A percentile compares a stretch with the other conserved stretches of the same genome.
Evolutionary conservation across 2,888 invertebrate species (phyloP).

Genomic region (Iphiclides podalirius): DNA sequence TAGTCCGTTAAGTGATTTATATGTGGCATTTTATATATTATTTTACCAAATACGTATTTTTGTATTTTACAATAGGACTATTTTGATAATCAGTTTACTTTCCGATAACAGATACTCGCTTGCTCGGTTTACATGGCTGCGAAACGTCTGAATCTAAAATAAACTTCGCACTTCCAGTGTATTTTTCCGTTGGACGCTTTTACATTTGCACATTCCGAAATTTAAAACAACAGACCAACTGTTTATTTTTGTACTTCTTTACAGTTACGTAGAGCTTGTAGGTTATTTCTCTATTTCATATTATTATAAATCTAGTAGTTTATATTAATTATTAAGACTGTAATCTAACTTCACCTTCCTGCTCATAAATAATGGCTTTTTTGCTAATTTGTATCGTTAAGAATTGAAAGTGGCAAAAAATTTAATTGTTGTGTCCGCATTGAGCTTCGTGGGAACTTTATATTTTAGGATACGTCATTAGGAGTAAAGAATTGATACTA

Average conservation of each 20-base stretch:
- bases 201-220: slow-evolving; percentile 19
- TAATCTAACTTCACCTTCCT: slow-evolving; percentile 14
- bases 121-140: slow-evolving; percentile 8
- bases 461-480: neutral
- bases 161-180: slow-evolving; percentile 3
- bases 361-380: neutral
- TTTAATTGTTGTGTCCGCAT: neutral
- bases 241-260: slow-evolving; percentile 31
- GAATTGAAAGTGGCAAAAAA: neutral
- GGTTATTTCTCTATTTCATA: slow-evolving; percentile 23
- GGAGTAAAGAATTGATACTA: neutral
- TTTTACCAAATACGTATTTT: slow-evolving; percentile 23
- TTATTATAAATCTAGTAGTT: slow-evolving; percentile 19
- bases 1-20: slow-evolving; percentile 25
- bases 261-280: slow-evolving; percentile 25
- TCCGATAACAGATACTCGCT: slow-evolving; percentile 10
- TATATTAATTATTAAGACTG: slow-evolving; percentile 20
- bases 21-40: slow-evolving; percentile 26
- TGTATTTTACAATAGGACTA: slow-evolving; percentile 15
- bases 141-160: slow-evolving; percentile 2
- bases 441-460: slow-evolving; percentile 14
- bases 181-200: slow-evolving; percentile 2
- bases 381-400: neutral
- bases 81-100: slow-evolving; percentile 21
- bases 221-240: slow-evolving; percentile 31